Conservation (phyloP, 2,888 invertebrate species). For the Apodemia hepburni region DNA sequence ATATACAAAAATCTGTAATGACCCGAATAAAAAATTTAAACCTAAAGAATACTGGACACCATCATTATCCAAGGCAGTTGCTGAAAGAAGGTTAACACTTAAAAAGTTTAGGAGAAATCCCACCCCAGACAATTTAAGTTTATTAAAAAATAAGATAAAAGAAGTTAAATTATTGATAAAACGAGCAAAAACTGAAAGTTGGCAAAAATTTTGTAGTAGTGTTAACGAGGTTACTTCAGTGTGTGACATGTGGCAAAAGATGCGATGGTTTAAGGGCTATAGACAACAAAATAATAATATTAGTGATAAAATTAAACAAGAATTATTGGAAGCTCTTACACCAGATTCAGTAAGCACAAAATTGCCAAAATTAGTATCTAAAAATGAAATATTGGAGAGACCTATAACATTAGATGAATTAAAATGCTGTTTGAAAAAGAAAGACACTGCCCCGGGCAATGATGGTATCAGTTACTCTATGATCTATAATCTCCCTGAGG, state of each 20-base stretch:
- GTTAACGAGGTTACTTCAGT: background rate
- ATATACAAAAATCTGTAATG: background rate
- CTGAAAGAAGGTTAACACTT: slow-evolving; percentile 2
- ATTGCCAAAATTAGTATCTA: background rate
- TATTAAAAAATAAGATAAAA: too few species aligned
- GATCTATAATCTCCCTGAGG: background rate
- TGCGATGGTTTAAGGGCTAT: slow-evolving; percentile 2
- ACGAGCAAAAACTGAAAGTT: background rate
- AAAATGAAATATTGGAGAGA: background rate
- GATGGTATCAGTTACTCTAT: slow-evolving; percentile 11
- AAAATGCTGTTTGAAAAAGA: background rate
- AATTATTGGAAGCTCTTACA: background rate
- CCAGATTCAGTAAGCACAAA: background rate
- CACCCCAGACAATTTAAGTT: too few species aligned
- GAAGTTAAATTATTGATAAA: background rate
- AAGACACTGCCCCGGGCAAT: slow-evolving; percentile 8
- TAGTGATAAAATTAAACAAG: background rate
- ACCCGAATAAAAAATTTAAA: background rate
- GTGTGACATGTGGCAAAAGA: background rate
- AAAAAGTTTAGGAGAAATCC: too few species aligned
- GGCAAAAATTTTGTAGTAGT: background rate
- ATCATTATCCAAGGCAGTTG: background rate
- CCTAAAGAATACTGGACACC: slow-evolving; percentile 4
- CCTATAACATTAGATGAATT: slow-evolving; percentile 7
- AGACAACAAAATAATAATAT: slow-evolving; percentile 1